Evolutionary conservation across 2,797 vertebrate genomes (phyloP), one percentile per base, ranked within the genome.

Genomic region (Coregonus sp.): DNA sequence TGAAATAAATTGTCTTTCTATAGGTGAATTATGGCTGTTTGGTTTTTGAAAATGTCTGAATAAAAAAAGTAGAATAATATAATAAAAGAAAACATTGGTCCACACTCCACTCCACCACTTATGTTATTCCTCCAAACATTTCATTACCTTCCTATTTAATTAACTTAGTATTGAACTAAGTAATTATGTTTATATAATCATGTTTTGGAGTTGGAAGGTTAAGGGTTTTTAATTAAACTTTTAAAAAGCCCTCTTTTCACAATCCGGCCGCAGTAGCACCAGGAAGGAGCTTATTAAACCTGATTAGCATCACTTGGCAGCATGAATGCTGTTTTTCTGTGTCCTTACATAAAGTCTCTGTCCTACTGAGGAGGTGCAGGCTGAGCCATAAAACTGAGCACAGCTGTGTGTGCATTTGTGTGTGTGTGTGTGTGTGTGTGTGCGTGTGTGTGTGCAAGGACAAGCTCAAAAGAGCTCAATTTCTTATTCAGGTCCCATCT

Each of bases 281-380:
- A 89, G 91, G 89, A 92, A 92, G 80, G 81, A 81, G 80, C 86
- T 89, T 90, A 91, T 93, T 92, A 90, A 90, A 89, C 80, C 73
- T 78, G 87, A 92, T 92, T 90, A 91, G 33, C 15, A 35, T 37
- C 66, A 68, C 66, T 63, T 59, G n/a, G 56, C 56, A 67, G 65
- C 40, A 47, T 47, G 40, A 67, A 29, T 67, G 65, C 3, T 4
- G 12, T 16, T 29, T 33, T 29, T 16, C 25, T 14, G 12, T 29
- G 12, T 67, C 3, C 14, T 29, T 59, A 20, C 56, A 18, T 59
- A 59, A 56, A 56, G 56, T 59, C 56, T 59, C 56, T n/a, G 56
- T 20, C n/a, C 56, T n/a, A 59, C 56, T 59, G 56, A 59, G 18
- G n/a, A 59, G 56, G 56, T 59, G n/a, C 56, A 20, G 40, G 40